phyloP scores from a whole-genome alignment of 2,113 vertebrate species.

The Scomber japonicus region DNA sequence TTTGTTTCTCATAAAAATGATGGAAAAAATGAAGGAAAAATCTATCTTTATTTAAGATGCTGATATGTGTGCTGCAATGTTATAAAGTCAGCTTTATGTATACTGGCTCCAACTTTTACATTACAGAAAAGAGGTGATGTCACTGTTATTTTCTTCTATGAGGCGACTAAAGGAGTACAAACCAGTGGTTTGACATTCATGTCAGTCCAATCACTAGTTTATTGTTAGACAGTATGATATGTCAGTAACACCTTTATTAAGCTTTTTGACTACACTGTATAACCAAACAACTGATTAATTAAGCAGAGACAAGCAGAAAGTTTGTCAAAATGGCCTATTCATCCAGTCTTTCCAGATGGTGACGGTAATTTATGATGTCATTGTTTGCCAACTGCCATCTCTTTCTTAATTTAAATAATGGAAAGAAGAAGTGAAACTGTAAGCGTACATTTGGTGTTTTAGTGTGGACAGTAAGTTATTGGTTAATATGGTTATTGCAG shows the following conservation, averaged over 20 bases:
- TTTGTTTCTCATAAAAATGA: no score
- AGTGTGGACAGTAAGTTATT: background rate
- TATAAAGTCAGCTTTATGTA: background rate
- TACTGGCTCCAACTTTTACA: background rate
- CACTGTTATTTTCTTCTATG: background rate
- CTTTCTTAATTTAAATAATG: background rate
- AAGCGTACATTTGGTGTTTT: background rate
- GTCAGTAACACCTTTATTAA: background rate
- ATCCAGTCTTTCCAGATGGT: conserved; percentile 2
- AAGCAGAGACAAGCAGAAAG: background rate
- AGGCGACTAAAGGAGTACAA: background rate
- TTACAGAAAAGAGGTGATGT: background rate
- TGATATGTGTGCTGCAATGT: background rate
- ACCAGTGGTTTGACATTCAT: no score
- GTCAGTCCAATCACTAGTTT: no score
- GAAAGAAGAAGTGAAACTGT: background rate
- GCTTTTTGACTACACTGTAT: background rate
- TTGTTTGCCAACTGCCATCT: background rate
- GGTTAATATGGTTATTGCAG: background rate
- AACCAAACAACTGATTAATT: background rate
- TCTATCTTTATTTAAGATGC: background rate
- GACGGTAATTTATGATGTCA: background rate
- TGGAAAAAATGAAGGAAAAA: background rate
- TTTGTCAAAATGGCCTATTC: background rate
- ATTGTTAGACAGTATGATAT: background rate